Evolutionary conservation across 1,140 invertebrate species (phyloP).

Genomic region (Cherax quadricarinatus): DNA sequence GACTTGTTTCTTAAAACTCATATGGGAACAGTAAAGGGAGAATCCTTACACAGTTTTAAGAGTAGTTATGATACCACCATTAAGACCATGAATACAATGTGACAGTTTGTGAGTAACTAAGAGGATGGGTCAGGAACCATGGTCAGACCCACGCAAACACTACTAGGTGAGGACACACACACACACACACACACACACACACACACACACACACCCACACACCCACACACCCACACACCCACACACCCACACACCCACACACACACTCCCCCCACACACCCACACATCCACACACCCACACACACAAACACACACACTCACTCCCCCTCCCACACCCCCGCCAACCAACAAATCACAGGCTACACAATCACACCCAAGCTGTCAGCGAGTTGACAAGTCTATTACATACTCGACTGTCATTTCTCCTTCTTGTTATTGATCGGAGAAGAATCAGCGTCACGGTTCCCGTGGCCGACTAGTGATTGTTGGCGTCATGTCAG

Average conservation of each 20-base stretch:
- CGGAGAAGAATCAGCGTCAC: slow-evolving; percentile 52
- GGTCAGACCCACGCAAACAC: too few species aligned
- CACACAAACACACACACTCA: neutral
- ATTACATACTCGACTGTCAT: slow-evolving; percentile 61
- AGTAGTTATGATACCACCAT: too few species aligned
- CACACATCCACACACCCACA: neutral
- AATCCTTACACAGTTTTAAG: too few species aligned
- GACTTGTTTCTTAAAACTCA: too few species aligned
- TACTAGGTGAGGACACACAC: too few species aligned
- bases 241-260: neutral
- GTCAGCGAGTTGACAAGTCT: slow-evolving; percentile 48
- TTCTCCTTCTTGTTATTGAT: slow-evolving; percentile 62
- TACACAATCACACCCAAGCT: slow-evolving; percentile 30
- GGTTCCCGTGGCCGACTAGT: neutral
- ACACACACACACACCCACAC: too few species aligned
- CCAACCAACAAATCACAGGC: slow-evolving; percentile 12
- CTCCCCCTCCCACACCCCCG: neutral
- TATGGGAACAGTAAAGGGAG: too few species aligned
- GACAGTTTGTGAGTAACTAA: too few species aligned
- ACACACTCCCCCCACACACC: too few species aligned
- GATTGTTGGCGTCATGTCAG: slow-evolving; percentile 46
- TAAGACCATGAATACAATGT: too few species aligned
- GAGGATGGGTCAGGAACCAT: too few species aligned
- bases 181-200: too few species aligned
- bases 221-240: neutral